Percentiles rank a stretch among this genome's conserved stretches.
Evolutionary conservation across 2,797 vertebrate species (phyloP).

Genomic region (Paratrypauchen microcephalus): DNA sequence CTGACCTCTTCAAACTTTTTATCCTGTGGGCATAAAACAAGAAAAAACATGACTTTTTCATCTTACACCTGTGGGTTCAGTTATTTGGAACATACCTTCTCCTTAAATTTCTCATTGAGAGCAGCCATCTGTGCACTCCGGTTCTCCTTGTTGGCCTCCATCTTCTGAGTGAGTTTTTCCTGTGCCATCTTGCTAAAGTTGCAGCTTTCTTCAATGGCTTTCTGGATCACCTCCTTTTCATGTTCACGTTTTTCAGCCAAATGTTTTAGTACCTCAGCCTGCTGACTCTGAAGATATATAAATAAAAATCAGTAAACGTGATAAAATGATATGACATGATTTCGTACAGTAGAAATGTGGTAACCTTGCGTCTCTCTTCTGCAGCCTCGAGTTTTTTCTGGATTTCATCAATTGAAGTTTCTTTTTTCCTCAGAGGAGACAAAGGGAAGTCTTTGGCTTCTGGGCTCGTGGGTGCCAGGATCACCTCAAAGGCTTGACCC

Average conservation of each 20-base stretch:
- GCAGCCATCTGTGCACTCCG: slow-evolving; percentile 91
- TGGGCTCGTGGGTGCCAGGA: slow-evolving; percentile 83
- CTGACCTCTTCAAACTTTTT: slow-evolving; percentile 92
- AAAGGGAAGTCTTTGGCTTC: slow-evolving; percentile 90
- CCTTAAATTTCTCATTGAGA: slow-evolving; percentile 92
- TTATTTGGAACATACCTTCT: slow-evolving; percentile 79
- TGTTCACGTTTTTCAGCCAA: slow-evolving; percentile 94
- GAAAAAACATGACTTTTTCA: neutral
- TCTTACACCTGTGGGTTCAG: neutral
- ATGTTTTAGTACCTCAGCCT: slow-evolving; percentile 93
- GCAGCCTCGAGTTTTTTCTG: slow-evolving; percentile 95
- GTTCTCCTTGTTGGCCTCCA: slow-evolving; percentile 97
- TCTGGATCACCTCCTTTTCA: slow-evolving; percentile 93
- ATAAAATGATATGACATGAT: neutral
- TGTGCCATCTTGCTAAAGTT: slow-evolving; percentile 97
- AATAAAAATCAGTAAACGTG: neutral
- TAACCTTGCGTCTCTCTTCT: slow-evolving; percentile 94
- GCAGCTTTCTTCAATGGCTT: slow-evolving; percentile 92
- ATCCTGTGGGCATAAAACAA: slow-evolving; percentile 77
- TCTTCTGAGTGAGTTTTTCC: slow-evolving; percentile 94
- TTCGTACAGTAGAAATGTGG: neutral
- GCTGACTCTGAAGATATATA: slow-evolving; percentile 80
- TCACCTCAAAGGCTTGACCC: slow-evolving; percentile 95
- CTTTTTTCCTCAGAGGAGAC: slow-evolving; percentile 92
- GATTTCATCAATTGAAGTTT: slow-evolving; percentile 93